Base-by-base conservation (phyloP, 1,140 invertebrate genomes). In the Seison nebaliae region DNA sequence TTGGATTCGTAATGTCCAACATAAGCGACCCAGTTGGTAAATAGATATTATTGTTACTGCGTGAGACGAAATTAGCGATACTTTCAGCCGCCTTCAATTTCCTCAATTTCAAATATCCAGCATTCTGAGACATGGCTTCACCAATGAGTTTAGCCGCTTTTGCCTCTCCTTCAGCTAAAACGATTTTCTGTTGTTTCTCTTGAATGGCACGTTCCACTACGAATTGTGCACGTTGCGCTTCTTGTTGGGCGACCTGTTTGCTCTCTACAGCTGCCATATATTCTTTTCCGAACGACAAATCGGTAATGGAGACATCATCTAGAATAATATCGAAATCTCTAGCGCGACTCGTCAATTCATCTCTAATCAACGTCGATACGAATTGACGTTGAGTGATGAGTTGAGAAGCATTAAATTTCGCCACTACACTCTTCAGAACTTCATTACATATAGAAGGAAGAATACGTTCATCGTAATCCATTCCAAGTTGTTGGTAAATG, bases 241-340 rank as follows among this genome's bases (percentile, higher is more conserved):
- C 91, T 65, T 98, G 91, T 55, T 96, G 88, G 11, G 86, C 86
- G 12, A 96, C 68, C 62, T 98, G 91, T 60, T 98, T 98, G 6
- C 86, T 72, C 67, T 98, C 91, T 50, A 98, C 88, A 39, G 91
- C 91, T 31, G 84, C 83, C n/a, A 86, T 84, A 51, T 98, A 98
- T 61, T 96, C 86, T 56, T 84, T 83, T 18, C 88, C 83, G 61
- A 98, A 98, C 57, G 80, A 88, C 24, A 98, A 64, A 57, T 98
- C 91, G 28, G 88, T 96, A 32, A 98, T 73, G 4, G 91, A 93
- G n/a, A 98, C 91, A 65, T 98, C 91, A 64, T 98, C 91, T 20
- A 98, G 58, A 47, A 98, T 86, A 31, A 98, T 84, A 52, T 94
- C 84, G 55, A 96, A 98, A 60, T 98, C 88, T 49, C 73, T 69